Base-by-base conservation (phyloP, 2,113 vertebrate genomes). In the Aegypius monachus region DNA sequence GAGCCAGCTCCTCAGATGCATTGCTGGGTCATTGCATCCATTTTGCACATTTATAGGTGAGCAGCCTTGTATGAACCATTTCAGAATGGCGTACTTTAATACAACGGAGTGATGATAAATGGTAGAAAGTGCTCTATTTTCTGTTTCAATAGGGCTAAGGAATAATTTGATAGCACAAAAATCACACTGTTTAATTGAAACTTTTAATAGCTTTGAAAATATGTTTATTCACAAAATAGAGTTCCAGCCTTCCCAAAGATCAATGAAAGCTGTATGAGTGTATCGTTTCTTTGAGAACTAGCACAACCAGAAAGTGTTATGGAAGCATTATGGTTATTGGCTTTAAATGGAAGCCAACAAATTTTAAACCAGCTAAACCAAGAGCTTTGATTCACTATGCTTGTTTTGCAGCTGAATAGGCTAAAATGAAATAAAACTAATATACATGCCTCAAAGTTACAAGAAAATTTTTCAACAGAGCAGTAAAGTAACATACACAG, bases 291-390 rank as follows among this genome's bases (percentile, higher is more conserved):
- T 63, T 70, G 21, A 90, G 50, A 71, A 81, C 45, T 80, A 86
- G 85, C 36, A 62, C 22, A 94, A 70, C 52, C 65, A 86, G 59
- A 72, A 81, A 70, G 21, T 11, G 7, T 82, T 83, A 52, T 21
- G 43, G 74, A 90, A 90, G 65, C 38, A 23, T 81, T 95, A 81
- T 43, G 18, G 38, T 48, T 91, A 84, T 50, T 71, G 59, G 72
- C 68, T 95, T 96, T 92, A 86, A 95, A 95, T 50, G 67, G 36
- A 97, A 97, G n/a, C 50, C 66, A 81, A 88, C 80, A 85, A 72
- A 81, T 96, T 92, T 96, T 91, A 90, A 96, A 93, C 67, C 79
- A 83, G 71, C 67, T 94, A 96, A 95, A 93, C 86, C 29, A 86
- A 59, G 16, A 88, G 20, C 42, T 91, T 93, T 48, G 63, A 84